A percentile compares a stretch with the other conserved stretches of the same genome.
Evolutionary conservation across 2,113 vertebrate species (phyloP).

Genomic region (Psophia crepitans): DNA sequence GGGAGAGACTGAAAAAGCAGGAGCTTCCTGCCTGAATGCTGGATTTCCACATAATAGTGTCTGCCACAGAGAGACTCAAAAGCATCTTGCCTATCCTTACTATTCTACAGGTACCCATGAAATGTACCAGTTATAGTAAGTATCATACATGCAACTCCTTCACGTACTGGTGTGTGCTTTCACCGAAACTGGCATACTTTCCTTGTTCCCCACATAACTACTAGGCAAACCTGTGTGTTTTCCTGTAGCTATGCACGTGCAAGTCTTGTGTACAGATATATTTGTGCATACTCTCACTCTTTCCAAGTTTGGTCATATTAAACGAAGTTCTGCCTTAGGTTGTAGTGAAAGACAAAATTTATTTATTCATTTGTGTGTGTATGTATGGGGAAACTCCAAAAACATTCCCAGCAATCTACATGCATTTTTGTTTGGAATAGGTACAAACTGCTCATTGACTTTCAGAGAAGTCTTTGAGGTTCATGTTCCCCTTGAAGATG

Average conservation of each 20-base stretch:
- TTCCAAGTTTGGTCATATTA: neutral
- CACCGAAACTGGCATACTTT: neutral
- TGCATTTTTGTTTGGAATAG: neutral
- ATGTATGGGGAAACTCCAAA: neutral
- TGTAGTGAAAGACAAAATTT: neutral
- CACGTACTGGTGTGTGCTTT: neutral
- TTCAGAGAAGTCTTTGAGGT: neutral
- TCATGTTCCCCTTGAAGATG: neutral
- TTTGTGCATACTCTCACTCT: neutral
- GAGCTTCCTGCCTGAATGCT: neutral
- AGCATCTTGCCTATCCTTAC: neutral
- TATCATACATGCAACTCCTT: neutral
- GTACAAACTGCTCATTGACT: neutral
- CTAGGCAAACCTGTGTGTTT: neutral
- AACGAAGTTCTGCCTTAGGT: neutral
- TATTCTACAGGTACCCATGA: neutral
- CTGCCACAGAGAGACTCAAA: neutral
- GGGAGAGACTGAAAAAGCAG: neutral
- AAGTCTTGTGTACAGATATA: neutral
- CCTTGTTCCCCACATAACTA: neutral
- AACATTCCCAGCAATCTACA: neutral
- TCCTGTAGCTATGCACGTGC: neutral
- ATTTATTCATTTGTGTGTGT: neutral
- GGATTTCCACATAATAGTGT: neutral
- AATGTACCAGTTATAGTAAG: neutral